phyloP scores from a whole-genome alignment of 2,797 vertebrate species.

The Bradypus variegatus region DNA sequence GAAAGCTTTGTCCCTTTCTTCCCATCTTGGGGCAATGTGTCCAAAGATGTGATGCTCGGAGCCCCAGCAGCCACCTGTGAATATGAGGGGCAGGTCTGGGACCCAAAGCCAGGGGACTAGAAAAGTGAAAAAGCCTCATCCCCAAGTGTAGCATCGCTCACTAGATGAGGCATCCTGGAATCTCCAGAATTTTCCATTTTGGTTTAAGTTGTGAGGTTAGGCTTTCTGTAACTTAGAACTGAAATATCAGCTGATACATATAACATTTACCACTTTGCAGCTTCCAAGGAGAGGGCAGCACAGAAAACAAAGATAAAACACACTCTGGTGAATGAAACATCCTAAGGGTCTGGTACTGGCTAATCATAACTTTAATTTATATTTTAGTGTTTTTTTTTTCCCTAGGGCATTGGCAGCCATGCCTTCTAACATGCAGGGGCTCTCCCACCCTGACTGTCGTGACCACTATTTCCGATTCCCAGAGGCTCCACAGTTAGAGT shows the following conservation, averaged over 20 bases:
- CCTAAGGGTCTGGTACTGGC: no score
- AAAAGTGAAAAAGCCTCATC: not conserved
- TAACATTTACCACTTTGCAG: not conserved
- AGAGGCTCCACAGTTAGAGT: rapidly evolving
- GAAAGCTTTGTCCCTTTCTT: not conserved
- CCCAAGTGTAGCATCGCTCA: rapidly evolving
- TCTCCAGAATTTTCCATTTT: not conserved
- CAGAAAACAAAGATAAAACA: not conserved
- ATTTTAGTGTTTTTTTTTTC: not conserved
- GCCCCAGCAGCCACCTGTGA: not conserved
- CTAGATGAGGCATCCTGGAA: not conserved
- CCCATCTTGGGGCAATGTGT: not conserved
- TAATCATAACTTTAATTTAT: no score
- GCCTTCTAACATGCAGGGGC: not conserved
- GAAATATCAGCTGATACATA: not conserved
- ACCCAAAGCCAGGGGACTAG: no score
- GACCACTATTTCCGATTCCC: not conserved
- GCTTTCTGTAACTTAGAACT: not conserved
- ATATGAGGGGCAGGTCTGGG: not conserved
- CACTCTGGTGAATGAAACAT: not conserved
- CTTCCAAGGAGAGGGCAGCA: not conserved
- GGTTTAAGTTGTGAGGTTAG: not conserved
- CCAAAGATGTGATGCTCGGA: not conserved
- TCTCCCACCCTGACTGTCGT: rapidly evolving
- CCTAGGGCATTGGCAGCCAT: no score